Percentiles rank a stretch among this genome's conserved stretches.
Evolutionary conservation across 2,797 vertebrate species (phyloP).

Genomic region (Rhinatrema bivittatum): DNA sequence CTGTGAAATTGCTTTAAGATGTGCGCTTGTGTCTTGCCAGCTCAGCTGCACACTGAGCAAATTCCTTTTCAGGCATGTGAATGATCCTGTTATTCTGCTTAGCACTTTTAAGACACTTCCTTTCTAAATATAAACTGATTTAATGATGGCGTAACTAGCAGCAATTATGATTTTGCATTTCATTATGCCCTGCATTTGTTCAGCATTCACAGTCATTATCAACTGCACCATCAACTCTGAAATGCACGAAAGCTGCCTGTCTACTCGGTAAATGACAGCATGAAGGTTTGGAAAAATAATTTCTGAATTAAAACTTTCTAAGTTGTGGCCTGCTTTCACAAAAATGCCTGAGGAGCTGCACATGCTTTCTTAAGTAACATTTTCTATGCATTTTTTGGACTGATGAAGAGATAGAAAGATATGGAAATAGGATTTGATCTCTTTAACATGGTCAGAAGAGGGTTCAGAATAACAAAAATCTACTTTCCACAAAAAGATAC

Average conservation of each 20-base stretch:
- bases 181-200: background rate
- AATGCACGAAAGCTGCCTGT: background rate
- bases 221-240: background rate
- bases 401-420: too few species aligned
- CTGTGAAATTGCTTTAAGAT: background rate
- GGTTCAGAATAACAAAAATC: too few species aligned
- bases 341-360: too few species aligned
- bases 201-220: background rate
- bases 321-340: too few species aligned
- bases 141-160: conserved; percentile 1
- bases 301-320: too few species aligned
- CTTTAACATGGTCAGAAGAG: too few species aligned
- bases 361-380: too few species aligned
- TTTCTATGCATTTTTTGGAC: too few species aligned
- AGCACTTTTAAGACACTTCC: background rate
- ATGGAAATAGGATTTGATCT: too few species aligned
- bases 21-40: background rate
- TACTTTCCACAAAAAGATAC: too few species aligned
- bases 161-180: background rate
- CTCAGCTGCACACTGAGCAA: background rate
- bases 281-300: too few species aligned
- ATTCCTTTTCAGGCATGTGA: background rate
- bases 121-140: conserved; percentile 9
- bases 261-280: too few species aligned
- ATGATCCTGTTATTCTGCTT: background rate